These are phyloP conservation scores for Oncorhynchus nerka DNA, from an alignment of 2,113 vertebrate genomes.

Conservation along the genomic window DNA sequence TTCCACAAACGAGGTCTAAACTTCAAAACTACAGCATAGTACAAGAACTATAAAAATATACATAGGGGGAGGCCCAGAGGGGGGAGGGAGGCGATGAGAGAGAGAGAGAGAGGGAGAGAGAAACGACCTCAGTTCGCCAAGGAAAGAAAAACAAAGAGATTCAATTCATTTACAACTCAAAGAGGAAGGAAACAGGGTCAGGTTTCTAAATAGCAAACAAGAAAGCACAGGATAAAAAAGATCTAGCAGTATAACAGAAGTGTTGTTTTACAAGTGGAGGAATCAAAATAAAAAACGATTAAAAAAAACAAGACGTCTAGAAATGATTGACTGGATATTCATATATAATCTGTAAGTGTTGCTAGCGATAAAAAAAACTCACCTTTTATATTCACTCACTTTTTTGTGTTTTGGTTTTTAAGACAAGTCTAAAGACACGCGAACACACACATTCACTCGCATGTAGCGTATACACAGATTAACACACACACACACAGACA, in stretches of 20 bases:
- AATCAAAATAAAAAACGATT: conserved; percentile 31
- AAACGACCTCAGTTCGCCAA: conserved; percentile 52
- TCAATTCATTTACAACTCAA: conserved; percentile 75
- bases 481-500: conserved; percentile 30
- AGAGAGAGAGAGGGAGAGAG: conserved; percentile 27
- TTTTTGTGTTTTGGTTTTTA: conserved; percentile 82
- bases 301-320: conserved; percentile 63
- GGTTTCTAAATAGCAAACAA: conserved; percentile 51
- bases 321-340: conserved; percentile 78
- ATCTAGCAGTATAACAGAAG: conserved; percentile 57
- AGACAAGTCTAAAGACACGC: conserved; percentile 76
- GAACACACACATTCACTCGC: conserved; percentile 13
- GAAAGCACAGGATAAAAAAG: conserved; percentile 51
- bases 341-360: conserved; percentile 79
- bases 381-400: conserved; percentile 76
- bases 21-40: conserved; percentile 80
- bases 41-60: conserved; percentile 83
- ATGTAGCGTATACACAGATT: conserved; percentile 5
- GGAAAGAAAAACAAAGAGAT: conserved; percentile 54
- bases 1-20: conserved; percentile 80
- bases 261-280: conserved; percentile 60
- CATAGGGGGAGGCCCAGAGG: conserved; percentile 58
- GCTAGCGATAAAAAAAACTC: conserved; percentile 74
- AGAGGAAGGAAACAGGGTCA: conserved; percentile 55
- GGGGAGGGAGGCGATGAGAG: conserved; percentile 6